A percentile compares a stretch with the other conserved stretches of the same genome.
phyloP scores from a whole-genome alignment of 2,113 vertebrate species.

The Paraplagusia blochii region DNA sequence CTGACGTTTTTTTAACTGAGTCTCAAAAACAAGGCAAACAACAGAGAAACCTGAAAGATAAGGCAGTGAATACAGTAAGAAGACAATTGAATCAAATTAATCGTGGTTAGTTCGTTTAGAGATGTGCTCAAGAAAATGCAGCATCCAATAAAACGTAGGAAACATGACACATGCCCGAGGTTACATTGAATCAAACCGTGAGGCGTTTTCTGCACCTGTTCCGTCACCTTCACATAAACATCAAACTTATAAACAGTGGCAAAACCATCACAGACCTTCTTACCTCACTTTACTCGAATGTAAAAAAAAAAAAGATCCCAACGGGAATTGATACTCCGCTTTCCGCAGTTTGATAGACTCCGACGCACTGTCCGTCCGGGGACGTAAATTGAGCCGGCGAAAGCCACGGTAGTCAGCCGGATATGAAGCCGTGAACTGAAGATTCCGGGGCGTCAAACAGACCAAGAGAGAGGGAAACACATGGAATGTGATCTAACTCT shows the following conservation, averaged over 20 bases:
- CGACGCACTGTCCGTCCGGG: too few species aligned
- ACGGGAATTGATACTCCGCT: not conserved
- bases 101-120: not conserved
- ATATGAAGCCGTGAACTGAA: not conserved
- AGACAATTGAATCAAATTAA: not conserved
- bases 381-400: not conserved
- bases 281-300: conserved; percentile 19
- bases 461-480: not conserved
- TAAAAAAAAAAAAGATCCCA: not conserved
- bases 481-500: not conserved
- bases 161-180: too few species aligned
- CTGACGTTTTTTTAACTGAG: not conserved
- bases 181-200: not conserved
- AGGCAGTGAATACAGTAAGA: not conserved
- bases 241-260: not conserved
- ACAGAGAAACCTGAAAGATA: not conserved
- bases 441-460: not conserved
- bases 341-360: not conserved
- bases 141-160: not conserved
- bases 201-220: conserved; percentile 33
- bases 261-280: conserved; percentile 6
- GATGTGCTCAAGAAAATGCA: not conserved
- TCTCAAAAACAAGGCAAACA: not conserved
- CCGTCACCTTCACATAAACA: not conserved
- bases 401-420: not conserved